Conservation (phyloP, 2,113 vertebrate species). For the Muntiacus muntjak region DNA sequence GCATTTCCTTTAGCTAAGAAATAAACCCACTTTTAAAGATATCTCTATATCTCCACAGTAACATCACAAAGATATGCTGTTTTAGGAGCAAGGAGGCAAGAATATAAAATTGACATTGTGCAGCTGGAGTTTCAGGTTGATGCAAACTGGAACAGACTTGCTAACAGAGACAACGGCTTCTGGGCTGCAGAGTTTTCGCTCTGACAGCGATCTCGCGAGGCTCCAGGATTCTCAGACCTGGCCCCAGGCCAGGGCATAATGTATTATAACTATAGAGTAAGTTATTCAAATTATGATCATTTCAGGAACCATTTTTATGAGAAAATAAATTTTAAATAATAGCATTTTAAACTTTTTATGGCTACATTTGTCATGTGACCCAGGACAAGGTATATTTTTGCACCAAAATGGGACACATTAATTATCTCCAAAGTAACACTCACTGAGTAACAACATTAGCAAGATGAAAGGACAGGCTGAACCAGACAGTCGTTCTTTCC, state of each 20-base stretch:
- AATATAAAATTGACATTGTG: not conserved
- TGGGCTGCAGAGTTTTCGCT: not conserved
- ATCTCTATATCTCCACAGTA: not conserved
- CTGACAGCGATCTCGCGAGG: not conserved
- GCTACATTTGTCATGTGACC: slow-evolving; percentile 69
- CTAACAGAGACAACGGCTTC: not conserved
- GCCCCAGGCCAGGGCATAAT: slow-evolving; percentile 47
- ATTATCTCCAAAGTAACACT: slow-evolving; percentile 63
- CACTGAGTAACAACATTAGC: not conserved
- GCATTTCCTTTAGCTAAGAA: not conserved
- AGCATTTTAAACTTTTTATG: slow-evolving; percentile 76
- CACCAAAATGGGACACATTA: slow-evolving; percentile 58
- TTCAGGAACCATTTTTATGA: slow-evolving; percentile 70
- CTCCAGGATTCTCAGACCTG: slow-evolving; percentile 4
- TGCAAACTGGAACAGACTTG: not conserved
- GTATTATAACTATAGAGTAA: slow-evolving; percentile 58
- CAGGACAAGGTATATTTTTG: slow-evolving; percentile 69
- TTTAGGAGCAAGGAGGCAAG: not conserved
- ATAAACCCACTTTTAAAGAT: not conserved
- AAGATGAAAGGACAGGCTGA: slow-evolving; percentile 8
- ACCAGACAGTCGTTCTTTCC: not conserved
- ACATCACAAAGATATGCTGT: not conserved
- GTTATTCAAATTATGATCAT: slow-evolving; percentile 71
- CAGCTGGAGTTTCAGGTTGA: not conserved
- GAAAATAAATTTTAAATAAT: slow-evolving; percentile 77